Evolutionary conservation across 2,113 vertebrate species (phyloP).

Genomic region (Tragelaphus buxtoni): DNA sequence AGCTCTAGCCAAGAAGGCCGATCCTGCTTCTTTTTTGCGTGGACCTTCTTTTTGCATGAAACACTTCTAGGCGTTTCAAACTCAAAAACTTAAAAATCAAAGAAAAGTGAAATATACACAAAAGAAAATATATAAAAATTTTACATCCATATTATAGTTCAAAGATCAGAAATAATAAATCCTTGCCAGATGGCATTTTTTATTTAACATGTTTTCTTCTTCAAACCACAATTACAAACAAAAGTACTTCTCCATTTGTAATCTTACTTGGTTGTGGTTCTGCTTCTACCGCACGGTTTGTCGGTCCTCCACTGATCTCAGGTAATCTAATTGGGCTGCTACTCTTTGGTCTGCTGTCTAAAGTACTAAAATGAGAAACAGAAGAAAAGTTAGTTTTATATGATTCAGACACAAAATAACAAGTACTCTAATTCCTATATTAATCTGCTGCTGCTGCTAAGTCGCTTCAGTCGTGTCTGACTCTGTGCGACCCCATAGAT

Average conservation of each 20-base stretch:
- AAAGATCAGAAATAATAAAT: slow-evolving; percentile 32
- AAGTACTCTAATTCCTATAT: neutral
- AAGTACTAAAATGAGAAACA: slow-evolving; percentile 72
- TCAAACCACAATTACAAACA: neutral
- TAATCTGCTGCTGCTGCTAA: neutral
- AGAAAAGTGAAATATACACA: neutral
- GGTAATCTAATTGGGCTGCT: slow-evolving; percentile 90
- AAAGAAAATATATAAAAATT: neutral
- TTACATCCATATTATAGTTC: neutral
- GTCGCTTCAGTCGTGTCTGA: no score
- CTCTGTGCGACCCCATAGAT: no score
- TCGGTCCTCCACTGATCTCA: slow-evolving; percentile 80
- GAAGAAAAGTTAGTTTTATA: neutral
- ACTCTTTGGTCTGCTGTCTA: slow-evolving; percentile 87
- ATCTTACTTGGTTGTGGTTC: slow-evolving; percentile 86
- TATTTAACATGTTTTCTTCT: slow-evolving; percentile 20
- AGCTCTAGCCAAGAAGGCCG: neutral
- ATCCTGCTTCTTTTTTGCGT: neutral
- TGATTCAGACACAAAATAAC: neutral
- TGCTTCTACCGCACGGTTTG: slow-evolving; percentile 81
- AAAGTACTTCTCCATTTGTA: neutral
- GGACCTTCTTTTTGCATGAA: neutral
- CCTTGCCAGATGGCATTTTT: neutral
- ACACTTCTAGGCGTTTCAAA: neutral
- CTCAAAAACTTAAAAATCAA: neutral